Base-by-base conservation (phyloP, 2,888 invertebrate species). In the Mystacides longicornis region DNA sequence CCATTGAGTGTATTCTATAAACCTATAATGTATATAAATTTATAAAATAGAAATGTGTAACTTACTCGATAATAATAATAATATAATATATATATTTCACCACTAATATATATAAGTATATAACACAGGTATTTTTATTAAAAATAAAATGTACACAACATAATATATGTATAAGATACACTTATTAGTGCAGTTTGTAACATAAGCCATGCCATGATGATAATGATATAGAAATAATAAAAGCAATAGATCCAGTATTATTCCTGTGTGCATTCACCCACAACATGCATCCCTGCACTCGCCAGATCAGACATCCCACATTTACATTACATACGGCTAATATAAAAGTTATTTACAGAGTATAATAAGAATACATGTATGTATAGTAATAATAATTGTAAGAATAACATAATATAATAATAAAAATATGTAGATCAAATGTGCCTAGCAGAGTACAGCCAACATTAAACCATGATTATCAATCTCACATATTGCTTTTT, bases 11-110 rank as follows among this genome's bases (percentile, higher is more conserved):
- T n/a, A n/a, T n/a, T n/a, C n/a, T n/a, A n/a, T n/a, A n/a, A n/a
- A n/a, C n/a, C n/a, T n/a, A n/a, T n/a, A n/a, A n/a, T n/a, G n/a
- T 52, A 60, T 60, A 60, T 60, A 51, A 57, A 57, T 60, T 60
- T 60, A 60, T 58, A 60, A 60, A 60, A 60, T 60, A 60, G 55
- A 60, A 56, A 45, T 60, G 60, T 60, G 60, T 58, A 56, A 54
- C 60, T 58, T 37, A 37, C n/a, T n/a, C n/a, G n/a, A n/a, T n/a
- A n/a, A n/a, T n/a, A n/a, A n/a, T n/a, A n/a, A n/a, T 37, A 37
- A 37, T 37, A 37, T 7, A n/a, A 37, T 37, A 3, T 37, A 37
- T 37, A n/a, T n/a, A n/a, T n/a, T n/a, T n/a, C n/a, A n/a, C n/a
- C n/a, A n/a, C n/a, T n/a, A 3, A 37, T 37, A 37, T 27, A 7